These are phyloP conservation scores for Rhinatrema bivittatum DNA, from an alignment of 2,797 vertebrate genomes.

Conservation along the genomic window DNA sequence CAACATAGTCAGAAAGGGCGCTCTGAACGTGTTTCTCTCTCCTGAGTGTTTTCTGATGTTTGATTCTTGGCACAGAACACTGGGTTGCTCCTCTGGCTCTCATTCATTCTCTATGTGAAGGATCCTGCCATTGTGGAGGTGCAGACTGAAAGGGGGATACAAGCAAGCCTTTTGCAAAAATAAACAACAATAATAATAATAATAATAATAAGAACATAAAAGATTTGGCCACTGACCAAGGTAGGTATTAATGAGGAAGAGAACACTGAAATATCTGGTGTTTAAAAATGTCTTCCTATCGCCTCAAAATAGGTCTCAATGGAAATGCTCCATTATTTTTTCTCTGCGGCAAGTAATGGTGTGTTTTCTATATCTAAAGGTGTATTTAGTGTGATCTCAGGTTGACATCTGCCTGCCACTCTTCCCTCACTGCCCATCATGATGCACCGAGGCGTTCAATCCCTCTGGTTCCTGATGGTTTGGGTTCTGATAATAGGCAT, in stretches of 20 bases:
- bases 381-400: conserved; percentile 22
- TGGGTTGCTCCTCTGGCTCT: too few relatives aligned
- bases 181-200: too few relatives aligned
- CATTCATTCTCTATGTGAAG: too few relatives aligned
- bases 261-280: conserved; percentile 8
- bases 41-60: too few relatives aligned
- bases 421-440: conserved; percentile 21
- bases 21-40: too few relatives aligned
- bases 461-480: conserved; percentile 23
- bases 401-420: conserved; percentile 22
- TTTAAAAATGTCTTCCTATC: conserved; percentile 8
- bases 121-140: too few relatives aligned
- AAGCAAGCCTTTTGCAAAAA: too few relatives aligned
- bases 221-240: conserved; percentile 9
- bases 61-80: too few relatives aligned
- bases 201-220: too few relatives aligned
- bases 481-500: conserved; percentile 35
- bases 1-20: too few relatives aligned
- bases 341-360: conserved; percentile 14
- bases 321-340: conserved; percentile 26
- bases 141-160: too few relatives aligned
- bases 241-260: conserved; percentile 8
- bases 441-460: conserved; percentile 21
- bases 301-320: conserved; percentile 12
- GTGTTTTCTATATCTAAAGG: conserved; percentile 27